phyloP scores from a whole-genome alignment of 1,140 invertebrate genomes.

The Neodiprion pinetum region DNA sequence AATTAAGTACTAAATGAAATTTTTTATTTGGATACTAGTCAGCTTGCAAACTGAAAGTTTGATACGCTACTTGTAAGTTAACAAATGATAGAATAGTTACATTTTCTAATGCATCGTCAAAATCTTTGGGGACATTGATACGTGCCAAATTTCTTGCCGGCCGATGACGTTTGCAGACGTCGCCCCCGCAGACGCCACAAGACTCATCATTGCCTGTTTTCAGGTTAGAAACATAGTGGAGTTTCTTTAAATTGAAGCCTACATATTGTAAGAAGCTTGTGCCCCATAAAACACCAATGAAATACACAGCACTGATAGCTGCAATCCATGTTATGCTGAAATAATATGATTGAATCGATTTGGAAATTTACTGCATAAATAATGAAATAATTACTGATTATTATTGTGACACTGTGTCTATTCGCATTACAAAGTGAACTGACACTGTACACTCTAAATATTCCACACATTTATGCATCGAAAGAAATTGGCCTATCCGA shows the following conservation, averaged over 20 bases:
- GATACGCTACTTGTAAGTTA: neutral
- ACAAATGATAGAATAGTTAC: conserved; percentile 34
- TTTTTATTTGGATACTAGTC: no score
- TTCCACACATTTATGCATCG: neutral
- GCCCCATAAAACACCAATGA: conserved; percentile 43
- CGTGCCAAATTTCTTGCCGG: conserved; percentile 47
- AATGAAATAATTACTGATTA: neutral
- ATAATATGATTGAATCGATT: conserved; percentile 23
- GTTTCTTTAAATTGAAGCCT: conserved; percentile 30
- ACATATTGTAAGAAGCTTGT: conserved; percentile 37
- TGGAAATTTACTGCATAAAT: neutral
- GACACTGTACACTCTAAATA: no score
- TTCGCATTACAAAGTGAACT: no score
- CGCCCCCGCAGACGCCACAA: conserved; percentile 52
- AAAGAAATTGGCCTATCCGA: neutral
- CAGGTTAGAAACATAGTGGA: conserved; percentile 17
- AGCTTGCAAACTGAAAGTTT: neutral
- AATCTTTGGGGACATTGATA: conserved; percentile 54
- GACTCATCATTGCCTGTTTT: conserved; percentile 24
- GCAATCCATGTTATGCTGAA: conserved; percentile 45
- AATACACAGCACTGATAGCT: conserved; percentile 38
- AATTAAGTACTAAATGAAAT: no score
- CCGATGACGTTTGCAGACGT: conserved; percentile 54
- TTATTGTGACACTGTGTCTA: no score
- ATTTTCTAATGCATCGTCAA: conserved; percentile 50